Percentiles rank a stretch among this genome's conserved stretches.
phyloP scores from a whole-genome alignment of 1,140 invertebrate genomes.

The Lamellibrachia luymesi region DNA sequence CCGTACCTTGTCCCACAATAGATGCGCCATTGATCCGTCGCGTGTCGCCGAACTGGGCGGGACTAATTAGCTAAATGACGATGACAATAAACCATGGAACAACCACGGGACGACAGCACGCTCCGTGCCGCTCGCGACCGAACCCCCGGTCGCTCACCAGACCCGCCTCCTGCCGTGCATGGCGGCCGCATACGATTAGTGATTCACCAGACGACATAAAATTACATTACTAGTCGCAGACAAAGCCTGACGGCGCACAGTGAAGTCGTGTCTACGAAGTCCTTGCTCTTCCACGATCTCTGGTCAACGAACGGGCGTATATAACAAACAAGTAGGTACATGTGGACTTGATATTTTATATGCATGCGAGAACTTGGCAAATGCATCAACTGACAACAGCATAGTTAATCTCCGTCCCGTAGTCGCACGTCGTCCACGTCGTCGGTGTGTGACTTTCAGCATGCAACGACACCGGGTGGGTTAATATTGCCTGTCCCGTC shows the following conservation, averaged over 20 bases:
- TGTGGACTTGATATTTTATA: neutral
- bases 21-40: neutral
- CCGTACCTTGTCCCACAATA: neutral
- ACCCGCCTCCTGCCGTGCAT: neutral
- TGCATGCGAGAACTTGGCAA: neutral
- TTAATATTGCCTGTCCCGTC: neutral
- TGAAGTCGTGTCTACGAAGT: conserved; percentile 65
- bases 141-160: neutral
- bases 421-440: neutral
- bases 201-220: neutral
- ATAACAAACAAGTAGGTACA: neutral
- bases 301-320: conserved; percentile 71
- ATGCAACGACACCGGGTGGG: neutral
- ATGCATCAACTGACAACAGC: neutral
- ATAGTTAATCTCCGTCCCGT: neutral
- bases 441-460: neutral
- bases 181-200: neutral
- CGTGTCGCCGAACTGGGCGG: neutral
- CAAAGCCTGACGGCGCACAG: neutral
- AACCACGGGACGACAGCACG: conserved; percentile 34
- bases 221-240: neutral
- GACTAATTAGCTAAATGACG: neutral
- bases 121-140: neutral
- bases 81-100: conserved; percentile 6
- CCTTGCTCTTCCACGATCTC: conserved; percentile 89